Evolutionary conservation across 1,140 invertebrate genomes (phyloP).

Genomic region (Scaptomyza pallida): DNA sequence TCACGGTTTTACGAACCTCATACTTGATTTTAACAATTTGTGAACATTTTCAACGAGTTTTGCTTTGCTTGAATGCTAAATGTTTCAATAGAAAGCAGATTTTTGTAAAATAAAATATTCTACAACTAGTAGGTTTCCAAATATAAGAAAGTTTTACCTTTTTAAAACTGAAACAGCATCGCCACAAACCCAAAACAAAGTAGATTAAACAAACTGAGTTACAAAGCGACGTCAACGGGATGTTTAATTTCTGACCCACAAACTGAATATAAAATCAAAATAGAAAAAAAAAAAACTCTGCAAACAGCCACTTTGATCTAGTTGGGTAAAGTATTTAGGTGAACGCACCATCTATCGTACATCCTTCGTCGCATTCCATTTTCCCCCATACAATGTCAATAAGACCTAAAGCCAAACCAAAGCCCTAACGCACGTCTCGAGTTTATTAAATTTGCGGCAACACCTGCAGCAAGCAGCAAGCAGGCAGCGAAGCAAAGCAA

Average conservation of each 20-base stretch:
- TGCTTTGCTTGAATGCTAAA: no score
- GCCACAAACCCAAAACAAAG: neutral
- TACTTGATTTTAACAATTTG: no score
- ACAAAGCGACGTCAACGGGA: slow-evolving; percentile 44
- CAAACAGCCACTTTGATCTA: slow-evolving; percentile 73
- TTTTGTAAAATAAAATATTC: no score
- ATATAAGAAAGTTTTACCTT: neutral
- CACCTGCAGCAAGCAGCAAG: slow-evolving; percentile 64
- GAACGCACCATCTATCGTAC: slow-evolving; percentile 29
- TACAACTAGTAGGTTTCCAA: no score
- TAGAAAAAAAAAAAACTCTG: slow-evolving; percentile 46
- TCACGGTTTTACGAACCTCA: no score
- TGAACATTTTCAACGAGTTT: no score
- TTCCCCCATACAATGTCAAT: slow-evolving; percentile 11
- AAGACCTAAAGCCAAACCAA: slow-evolving; percentile 47
- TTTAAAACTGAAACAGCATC: neutral
- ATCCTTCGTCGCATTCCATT: no score
- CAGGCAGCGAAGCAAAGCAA: no score
- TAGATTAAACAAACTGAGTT: slow-evolving; percentile 40
- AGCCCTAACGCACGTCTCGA: slow-evolving; percentile 77
- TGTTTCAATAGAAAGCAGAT: no score
- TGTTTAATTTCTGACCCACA: slow-evolving; percentile 54
- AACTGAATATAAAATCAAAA: slow-evolving; percentile 70
- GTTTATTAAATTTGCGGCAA: slow-evolving; percentile 80
- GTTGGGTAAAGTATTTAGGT: slow-evolving; percentile 75